Percentiles rank a stretch among this genome's conserved stretches.
These are phyloP conservation scores for Oopsacas minuta DNA, from an alignment of 37 sponge, comb jelly and placozoan species.

Conservation along the genomic window DNA sequence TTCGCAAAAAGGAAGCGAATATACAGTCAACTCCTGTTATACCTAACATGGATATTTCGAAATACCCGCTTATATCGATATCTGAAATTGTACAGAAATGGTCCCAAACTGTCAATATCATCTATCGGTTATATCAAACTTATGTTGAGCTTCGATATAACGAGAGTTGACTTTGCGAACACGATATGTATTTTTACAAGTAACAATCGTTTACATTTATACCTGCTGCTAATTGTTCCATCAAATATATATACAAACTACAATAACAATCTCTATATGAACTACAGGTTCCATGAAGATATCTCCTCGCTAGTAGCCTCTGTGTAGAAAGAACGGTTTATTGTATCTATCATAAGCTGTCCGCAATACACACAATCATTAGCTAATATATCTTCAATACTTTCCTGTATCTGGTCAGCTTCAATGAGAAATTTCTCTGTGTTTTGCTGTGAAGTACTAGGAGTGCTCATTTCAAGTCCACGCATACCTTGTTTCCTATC, in stretches of 20 bases:
- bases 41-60: too few relatives aligned
- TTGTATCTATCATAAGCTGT: conserved; percentile 55
- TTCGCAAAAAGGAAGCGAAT: too few relatives aligned
- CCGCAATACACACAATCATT: conserved; percentile 83
- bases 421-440: conserved; percentile 21
- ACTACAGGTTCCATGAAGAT: neutral
- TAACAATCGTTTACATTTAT: too few relatives aligned
- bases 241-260: too few relatives aligned
- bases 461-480: conserved; percentile 5
- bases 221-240: too few relatives aligned
- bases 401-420: conserved; percentile 22
- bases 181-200: neutral
- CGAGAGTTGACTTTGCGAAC: neutral
- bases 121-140: too few relatives aligned
- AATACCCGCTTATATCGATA: too few relatives aligned
- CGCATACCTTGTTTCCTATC: conserved; percentile 15
- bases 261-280: too few relatives aligned
- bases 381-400: conserved; percentile 67
- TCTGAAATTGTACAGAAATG: too few relatives aligned
- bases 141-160: neutral
- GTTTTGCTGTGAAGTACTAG: conserved; percentile 17
- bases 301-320: neutral
- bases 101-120: too few relatives aligned
- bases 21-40: too few relatives aligned
- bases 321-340: neutral